phyloP scores from a whole-genome alignment of 2,888 invertebrate species.

The Chesias legatella region DNA sequence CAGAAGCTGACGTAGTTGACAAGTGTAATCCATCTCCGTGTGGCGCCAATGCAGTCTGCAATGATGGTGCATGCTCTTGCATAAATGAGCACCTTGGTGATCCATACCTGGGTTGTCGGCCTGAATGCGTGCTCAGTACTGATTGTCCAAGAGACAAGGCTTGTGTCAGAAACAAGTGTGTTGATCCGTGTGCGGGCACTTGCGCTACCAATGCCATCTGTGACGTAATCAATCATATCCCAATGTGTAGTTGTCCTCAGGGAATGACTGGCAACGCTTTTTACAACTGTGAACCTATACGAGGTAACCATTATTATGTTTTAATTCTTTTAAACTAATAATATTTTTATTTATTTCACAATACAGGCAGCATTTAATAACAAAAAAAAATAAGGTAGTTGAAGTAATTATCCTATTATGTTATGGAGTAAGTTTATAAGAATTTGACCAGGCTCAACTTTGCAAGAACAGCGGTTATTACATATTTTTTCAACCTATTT shows the following conservation, averaged over 20 bases:
- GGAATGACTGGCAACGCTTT: conserved; percentile 86
- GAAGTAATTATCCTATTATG: too few species aligned
- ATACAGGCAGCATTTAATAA: background rate
- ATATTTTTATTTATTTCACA: background rate
- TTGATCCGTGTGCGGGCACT: conserved; percentile 85
- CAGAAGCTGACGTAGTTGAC: conserved; percentile 51
- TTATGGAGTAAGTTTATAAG: too few species aligned
- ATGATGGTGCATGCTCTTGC: conserved; percentile 81
- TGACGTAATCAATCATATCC: conserved; percentile 86
- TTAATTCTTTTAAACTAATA: conserved; percentile 11
- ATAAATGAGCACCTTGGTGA: conserved; percentile 83
- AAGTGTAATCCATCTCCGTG: conserved; percentile 84
- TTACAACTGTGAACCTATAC: conserved; percentile 79
- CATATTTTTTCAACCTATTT: too few species aligned
- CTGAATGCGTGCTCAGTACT: conserved; percentile 84
- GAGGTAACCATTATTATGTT: conserved; percentile 45
- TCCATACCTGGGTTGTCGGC: conserved; percentile 84
- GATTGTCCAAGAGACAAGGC: conserved; percentile 84
- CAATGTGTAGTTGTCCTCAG: conserved; percentile 85
- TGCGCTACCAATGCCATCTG: conserved; percentile 86
- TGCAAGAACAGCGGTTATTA: too few species aligned
- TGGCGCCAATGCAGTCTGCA: conserved; percentile 82
- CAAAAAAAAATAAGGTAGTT: too few species aligned
- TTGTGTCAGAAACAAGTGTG: conserved; percentile 84
- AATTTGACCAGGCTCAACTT: too few species aligned